phyloP scores from a whole-genome alignment of 2,113 vertebrate species.

The Myocastor coypus region DNA sequence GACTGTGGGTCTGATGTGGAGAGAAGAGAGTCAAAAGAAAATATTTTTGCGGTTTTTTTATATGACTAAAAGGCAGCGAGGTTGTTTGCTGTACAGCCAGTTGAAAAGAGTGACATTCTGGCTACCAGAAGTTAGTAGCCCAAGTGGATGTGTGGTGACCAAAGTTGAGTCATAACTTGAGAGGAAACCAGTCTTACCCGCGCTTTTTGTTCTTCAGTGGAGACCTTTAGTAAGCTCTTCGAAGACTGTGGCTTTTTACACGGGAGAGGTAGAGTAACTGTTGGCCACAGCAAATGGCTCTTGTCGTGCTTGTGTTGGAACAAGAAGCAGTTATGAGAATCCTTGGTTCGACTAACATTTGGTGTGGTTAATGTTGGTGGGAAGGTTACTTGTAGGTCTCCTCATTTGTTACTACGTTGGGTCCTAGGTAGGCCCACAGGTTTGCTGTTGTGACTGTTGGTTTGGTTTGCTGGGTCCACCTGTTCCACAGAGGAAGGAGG shows the following conservation, averaged over 20 bases:
- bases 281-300: slow-evolving; percentile 69
- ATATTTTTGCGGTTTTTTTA: slow-evolving; percentile 84
- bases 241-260: slow-evolving; percentile 75
- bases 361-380: slow-evolving; percentile 78
- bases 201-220: slow-evolving; percentile 77
- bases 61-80: slow-evolving; percentile 78
- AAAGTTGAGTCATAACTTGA: slow-evolving; percentile 81
- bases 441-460: slow-evolving; percentile 18
- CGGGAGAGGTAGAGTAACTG: slow-evolving; percentile 62
- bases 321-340: slow-evolving; percentile 79
- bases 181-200: slow-evolving; percentile 76
- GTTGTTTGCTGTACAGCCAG: slow-evolving; percentile 77
- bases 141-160: slow-evolving; percentile 79
- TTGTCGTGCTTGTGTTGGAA: slow-evolving; percentile 68
- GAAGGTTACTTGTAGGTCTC: slow-evolving; percentile 65
- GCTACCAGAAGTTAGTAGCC: slow-evolving; percentile 79
- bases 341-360: slow-evolving; percentile 69
- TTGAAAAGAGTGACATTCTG: slow-evolving; percentile 76
- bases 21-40: slow-evolving; percentile 80
- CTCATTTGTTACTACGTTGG: slow-evolving; percentile 49
- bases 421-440: slow-evolving; percentile 20
- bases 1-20: slow-evolving; percentile 79
- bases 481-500: background rate
- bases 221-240: slow-evolving; percentile 79
- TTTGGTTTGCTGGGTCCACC: background rate